These are phyloP conservation scores for Ganaspis sp. DNA, from an alignment of 1,140 invertebrate species.

Conservation along the genomic window DNA sequence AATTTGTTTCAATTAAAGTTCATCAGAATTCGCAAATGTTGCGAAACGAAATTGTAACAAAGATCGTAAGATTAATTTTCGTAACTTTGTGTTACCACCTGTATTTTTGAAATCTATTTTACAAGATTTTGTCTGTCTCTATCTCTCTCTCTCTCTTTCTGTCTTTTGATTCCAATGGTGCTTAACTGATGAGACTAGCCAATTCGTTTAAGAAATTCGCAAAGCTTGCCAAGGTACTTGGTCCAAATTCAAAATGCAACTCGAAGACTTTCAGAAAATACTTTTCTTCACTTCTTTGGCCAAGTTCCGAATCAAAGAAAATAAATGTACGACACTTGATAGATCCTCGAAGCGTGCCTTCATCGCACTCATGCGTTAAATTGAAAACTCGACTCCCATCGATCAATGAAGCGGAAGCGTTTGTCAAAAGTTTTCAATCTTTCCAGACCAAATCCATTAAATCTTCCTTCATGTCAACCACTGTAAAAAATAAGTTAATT, in stretches of 20 bases:
- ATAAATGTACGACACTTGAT: slow-evolving; percentile 30
- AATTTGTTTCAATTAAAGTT: background rate
- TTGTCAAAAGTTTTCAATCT: background rate
- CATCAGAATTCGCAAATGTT: background rate
- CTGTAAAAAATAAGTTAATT: background rate
- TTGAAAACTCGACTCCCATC: slow-evolving; percentile 19
- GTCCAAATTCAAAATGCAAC: slow-evolving; percentile 13
- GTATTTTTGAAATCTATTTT: background rate
- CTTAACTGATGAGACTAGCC: background rate
- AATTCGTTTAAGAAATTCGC: background rate
- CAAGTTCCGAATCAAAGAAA: slow-evolving; percentile 14
- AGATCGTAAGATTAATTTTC: background rate
- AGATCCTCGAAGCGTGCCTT: background rate
- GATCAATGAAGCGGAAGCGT: slow-evolving; percentile 15
- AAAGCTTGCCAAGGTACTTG: background rate
- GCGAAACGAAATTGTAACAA: background rate
- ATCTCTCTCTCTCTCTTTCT: too few relatives aligned
- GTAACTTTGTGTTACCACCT: background rate
- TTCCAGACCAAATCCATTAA: background rate
- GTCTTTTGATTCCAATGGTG: background rate
- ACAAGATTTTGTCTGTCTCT: background rate
- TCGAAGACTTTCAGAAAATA: background rate
- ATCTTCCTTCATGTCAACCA: background rate
- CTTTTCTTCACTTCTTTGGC: slow-evolving; percentile 16
- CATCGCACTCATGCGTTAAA: slow-evolving; percentile 31